Conservation (phyloP, 2,888 invertebrate species). For the Clostera curtula region DNA sequence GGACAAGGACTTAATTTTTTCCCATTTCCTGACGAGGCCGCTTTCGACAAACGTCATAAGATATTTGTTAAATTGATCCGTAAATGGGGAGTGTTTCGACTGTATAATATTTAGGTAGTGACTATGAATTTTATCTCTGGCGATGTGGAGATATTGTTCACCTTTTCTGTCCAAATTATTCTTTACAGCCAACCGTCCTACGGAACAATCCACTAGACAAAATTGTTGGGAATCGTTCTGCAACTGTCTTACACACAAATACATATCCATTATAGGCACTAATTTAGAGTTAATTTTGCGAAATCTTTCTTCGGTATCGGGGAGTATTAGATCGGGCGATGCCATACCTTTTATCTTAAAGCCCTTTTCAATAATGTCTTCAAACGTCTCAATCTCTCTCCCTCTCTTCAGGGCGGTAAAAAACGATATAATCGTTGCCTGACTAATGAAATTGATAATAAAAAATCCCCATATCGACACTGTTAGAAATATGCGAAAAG, state of each 20-base stretch:
- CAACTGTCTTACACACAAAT: slow-evolving; percentile 41
- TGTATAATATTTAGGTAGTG: slow-evolving; percentile 50
- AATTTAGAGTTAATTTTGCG: slow-evolving; percentile 46
- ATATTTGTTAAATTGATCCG: slow-evolving; percentile 39
- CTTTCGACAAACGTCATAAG: slow-evolving; percentile 48
- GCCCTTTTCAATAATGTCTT: slow-evolving; percentile 55
- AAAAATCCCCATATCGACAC: slow-evolving; percentile 59
- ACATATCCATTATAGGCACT: slow-evolving; percentile 35
- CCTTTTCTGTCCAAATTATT: slow-evolving; percentile 51
- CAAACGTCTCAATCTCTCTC: slow-evolving; percentile 57
- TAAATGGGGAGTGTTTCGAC: slow-evolving; percentile 46
- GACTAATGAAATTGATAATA: slow-evolving; percentile 53
- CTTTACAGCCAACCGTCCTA: slow-evolving; percentile 45
- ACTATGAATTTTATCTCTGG: slow-evolving; percentile 55
- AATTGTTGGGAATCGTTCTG: slow-evolving; percentile 43
- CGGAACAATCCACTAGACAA: slow-evolving; percentile 59
- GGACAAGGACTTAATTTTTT: slow-evolving; percentile 47
- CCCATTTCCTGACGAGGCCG: slow-evolving; percentile 62
- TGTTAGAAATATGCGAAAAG: slow-evolving; percentile 49
- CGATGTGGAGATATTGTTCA: slow-evolving; percentile 57
- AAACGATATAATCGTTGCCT: slow-evolving; percentile 60
- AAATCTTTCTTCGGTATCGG: slow-evolving; percentile 48
- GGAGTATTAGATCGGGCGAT: slow-evolving; percentile 58
- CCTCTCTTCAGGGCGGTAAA: slow-evolving; percentile 57
- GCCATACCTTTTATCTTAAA: slow-evolving; percentile 56